Conservation (phyloP, 2,797 vertebrate genomes). For the Alauda arvensis region DNA sequence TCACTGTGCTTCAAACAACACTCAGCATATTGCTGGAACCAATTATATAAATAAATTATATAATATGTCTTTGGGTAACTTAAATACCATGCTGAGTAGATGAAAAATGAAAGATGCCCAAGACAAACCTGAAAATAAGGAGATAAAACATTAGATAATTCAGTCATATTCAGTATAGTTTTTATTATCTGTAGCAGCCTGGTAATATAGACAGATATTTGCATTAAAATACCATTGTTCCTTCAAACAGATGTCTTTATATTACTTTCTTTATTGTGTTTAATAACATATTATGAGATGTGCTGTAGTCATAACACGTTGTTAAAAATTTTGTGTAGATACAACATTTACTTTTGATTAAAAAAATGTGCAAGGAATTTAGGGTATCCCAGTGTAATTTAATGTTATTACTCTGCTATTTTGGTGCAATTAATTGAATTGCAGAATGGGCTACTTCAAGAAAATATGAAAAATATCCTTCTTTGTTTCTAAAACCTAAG, state of each 20-base stretch:
- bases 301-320: neutral
- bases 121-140: constrained; percentile 10
- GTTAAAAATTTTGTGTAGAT: constrained; percentile 13
- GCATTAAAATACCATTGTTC: neutral
- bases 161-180: neutral
- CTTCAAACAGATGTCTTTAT: constrained; percentile 9
- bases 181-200: neutral
- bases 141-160: constrained; percentile 4
- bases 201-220: neutral
- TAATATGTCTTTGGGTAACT: constrained; percentile 27
- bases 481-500: neutral
- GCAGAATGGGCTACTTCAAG: neutral
- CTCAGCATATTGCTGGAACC: constrained; percentile 32
- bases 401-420: neutral
- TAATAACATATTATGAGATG: neutral
- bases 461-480: neutral
- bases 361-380: neutral
- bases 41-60: constrained; percentile 53
- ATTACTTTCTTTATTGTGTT: neutral
- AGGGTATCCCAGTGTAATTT: neutral
- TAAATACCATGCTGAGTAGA: constrained; percentile 3
- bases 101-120: constrained; percentile 9
- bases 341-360: constrained; percentile 34
- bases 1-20: constrained; percentile 46
- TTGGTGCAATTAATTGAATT: neutral